Evolutionary conservation across 2,888 invertebrate genomes (phyloP), one percentile per base, ranked within the genome.

Genomic region (Leptinotarsa juncta): DNA sequence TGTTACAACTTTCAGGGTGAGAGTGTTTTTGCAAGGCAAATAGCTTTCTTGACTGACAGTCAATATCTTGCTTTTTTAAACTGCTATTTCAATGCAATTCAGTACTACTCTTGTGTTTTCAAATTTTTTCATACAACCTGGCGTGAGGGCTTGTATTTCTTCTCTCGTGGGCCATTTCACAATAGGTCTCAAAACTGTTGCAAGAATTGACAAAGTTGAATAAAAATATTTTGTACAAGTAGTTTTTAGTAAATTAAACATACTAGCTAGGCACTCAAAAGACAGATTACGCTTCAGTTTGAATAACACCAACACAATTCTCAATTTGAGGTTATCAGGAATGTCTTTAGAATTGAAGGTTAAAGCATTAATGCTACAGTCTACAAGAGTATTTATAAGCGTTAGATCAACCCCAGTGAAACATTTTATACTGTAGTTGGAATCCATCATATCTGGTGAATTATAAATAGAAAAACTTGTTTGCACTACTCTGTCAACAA

Each of bases 31-130:
- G 51, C 72, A 74, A 32, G 48, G 67, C 3, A 71, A 74, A 51
- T 72, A 71, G 12, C 49, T 23, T n/a, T 50, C 16, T 1, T 50
- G 50, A 23, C 16, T 67, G 4, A 26, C 23, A 14, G 10, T 18
- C 10, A 50, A 26, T 4, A 16, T 23, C 18, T 51, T 51, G 15
- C 60, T 42, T 62, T 51, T 57, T 57, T 68, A 51, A 15, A 71
- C 20, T 4, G 48, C 3, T 1, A 75, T 42, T 16, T 75, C 72
- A 14, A 72, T 72, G 49, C 72, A 75, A 32, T 75, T 72, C 16
- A 75, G 18, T 4, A 75, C 65, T 7, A 75, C 32, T 48, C 72
- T 70, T 10, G 55, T 42, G 51, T 70, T 50, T 16, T 16, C 18
- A 14, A 49, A 70, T 7, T 15, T 62, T 32, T 42, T 7, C 3